Evolutionary conservation across 2,888 invertebrate genomes (phyloP).

Genomic region (Pachymerium ferrugineum): DNA sequence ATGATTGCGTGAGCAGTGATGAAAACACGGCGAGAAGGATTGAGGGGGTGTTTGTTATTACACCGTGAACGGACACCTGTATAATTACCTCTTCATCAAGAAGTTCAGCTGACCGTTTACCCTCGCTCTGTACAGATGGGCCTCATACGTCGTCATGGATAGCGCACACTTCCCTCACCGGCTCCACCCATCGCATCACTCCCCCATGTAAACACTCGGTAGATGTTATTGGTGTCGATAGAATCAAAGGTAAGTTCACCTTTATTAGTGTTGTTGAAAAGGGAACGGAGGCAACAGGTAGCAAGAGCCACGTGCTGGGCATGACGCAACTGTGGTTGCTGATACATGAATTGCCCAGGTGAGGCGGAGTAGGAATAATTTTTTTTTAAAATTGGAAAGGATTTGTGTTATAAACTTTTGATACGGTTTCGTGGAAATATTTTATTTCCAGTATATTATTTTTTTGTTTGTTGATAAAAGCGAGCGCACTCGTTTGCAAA

Average conservation of each 20-base stretch:
- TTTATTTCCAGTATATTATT: background rate
- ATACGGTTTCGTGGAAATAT: background rate
- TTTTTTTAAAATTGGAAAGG: no score
- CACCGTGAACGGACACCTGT: constrained; percentile 19
- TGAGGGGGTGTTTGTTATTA: constrained; percentile 1
- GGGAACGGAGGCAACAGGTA: constrained; percentile 24
- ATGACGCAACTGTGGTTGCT: constrained; percentile 12
- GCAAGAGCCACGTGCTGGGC: constrained; percentile 23
- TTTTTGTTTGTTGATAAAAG: background rate
- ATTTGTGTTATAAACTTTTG: background rate
- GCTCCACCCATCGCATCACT: background rate
- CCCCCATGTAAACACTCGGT: background rate
- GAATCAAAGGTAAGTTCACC: constrained; percentile 22
- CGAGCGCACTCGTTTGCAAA: constrained; percentile 6
- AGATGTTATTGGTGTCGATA: constrained; percentile 2
- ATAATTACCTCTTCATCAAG: constrained; percentile 24
- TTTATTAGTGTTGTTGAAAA: background rate
- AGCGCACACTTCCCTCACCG: background rate
- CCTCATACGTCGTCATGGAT: background rate
- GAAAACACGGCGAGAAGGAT: constrained; percentile 14
- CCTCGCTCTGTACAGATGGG: background rate
- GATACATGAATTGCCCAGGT: background rate
- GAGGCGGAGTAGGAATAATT: no score
- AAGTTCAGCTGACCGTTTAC: constrained; percentile 10
- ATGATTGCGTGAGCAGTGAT: background rate